Percentiles rank a stretch among this genome's conserved stretches.
Evolutionary conservation across 2,888 invertebrate species (phyloP).

Genomic region (Ennomos erosarius): DNA sequence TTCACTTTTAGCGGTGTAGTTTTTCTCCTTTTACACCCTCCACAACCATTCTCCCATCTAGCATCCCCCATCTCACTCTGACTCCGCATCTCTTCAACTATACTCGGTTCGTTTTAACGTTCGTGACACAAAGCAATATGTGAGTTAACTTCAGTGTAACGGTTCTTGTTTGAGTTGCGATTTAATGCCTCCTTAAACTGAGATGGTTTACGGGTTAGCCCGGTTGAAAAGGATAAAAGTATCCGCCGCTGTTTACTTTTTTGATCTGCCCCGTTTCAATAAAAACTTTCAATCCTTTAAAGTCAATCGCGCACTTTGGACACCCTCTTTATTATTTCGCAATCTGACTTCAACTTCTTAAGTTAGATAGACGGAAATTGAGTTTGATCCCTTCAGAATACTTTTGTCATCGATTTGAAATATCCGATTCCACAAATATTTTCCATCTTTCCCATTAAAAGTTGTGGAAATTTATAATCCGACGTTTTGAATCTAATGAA

Average conservation of each 20-base stretch:
- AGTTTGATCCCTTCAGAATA: constrained; percentile 41
- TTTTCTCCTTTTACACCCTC: constrained; percentile 84
- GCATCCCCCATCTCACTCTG: constrained; percentile 71
- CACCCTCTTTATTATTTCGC: constrained; percentile 52
- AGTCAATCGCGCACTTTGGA: constrained; percentile 62
- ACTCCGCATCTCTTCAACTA: constrained; percentile 67
- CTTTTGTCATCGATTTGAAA: constrained; percentile 41
- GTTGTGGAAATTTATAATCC: constrained; percentile 14
- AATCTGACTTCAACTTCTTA: constrained; percentile 43
- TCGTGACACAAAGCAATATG: constrained; percentile 86
- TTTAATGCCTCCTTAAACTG: constrained; percentile 85
- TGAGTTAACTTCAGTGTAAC: constrained; percentile 84
- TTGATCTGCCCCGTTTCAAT: constrained; percentile 69
- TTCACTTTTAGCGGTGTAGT: constrained; percentile 85
- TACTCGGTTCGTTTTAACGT: constrained; percentile 76
- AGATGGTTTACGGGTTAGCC: constrained; percentile 85
- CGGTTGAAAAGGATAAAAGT: constrained; percentile 81
- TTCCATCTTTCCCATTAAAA: constrained; percentile 31
- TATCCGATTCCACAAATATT: constrained; percentile 25
- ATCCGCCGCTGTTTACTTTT: constrained; percentile 78
- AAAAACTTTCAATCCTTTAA: constrained; percentile 76
- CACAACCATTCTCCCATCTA: constrained; percentile 76
- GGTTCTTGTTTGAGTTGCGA: constrained; percentile 85
- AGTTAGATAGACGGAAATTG: constrained; percentile 48
- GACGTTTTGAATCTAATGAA: constrained; percentile 4